phyloP scores from a whole-genome alignment of 53 echinoderm and acorn worm species.

The Holothuria leucospilota region DNA sequence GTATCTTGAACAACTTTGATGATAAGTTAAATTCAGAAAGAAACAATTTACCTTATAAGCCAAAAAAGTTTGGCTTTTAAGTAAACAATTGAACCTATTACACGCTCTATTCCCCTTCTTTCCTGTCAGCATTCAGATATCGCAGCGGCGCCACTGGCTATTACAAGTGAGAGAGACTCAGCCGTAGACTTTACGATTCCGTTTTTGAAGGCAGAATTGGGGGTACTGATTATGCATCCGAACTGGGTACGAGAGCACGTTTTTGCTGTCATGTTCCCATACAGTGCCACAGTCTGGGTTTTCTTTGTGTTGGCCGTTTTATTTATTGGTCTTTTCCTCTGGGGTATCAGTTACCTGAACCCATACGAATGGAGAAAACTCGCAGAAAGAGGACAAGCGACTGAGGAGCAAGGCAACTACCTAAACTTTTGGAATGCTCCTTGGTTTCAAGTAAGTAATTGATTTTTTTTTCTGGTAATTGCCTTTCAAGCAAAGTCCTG shows the following conservation, averaged over 20 bases:
- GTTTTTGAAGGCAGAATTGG: constrained; percentile 77
- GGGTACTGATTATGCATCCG: constrained; percentile 90
- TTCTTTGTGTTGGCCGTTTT: constrained; percentile 75
- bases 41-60: no score
- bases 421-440: constrained; percentile 78
- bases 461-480: neutral
- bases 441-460: constrained; percentile 70
- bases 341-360: constrained; percentile 72
- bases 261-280: constrained; percentile 86
- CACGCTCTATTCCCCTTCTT: no score
- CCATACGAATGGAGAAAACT: constrained; percentile 66
- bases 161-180: constrained; percentile 79
- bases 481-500: neutral
- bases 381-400: constrained; percentile 60
- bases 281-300: constrained; percentile 80
- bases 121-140: constrained; percentile 82
- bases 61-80: no score
- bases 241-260: constrained; percentile 87
- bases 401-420: constrained; percentile 72
- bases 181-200: constrained; percentile 86
- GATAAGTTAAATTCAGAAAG: no score
- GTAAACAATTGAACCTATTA: no score
- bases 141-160: constrained; percentile 87
- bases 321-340: constrained; percentile 62
- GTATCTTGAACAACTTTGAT: no score